These are phyloP conservation scores for Psettodes erumei DNA, from an alignment of 2,113 vertebrate genomes.

Conservation along the genomic window DNA sequence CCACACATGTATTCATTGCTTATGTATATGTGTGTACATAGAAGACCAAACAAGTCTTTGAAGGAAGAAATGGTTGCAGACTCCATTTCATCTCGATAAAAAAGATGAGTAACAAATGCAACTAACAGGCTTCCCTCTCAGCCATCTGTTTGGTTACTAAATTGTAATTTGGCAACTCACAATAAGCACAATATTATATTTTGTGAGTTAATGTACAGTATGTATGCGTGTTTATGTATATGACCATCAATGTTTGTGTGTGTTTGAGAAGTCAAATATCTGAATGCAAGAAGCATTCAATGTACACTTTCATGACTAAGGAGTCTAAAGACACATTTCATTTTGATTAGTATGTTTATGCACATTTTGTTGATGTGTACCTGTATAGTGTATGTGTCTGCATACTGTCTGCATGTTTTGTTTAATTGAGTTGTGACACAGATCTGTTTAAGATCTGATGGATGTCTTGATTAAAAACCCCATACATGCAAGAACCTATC, in stretches of 20 bases:
- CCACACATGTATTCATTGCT: not conserved
- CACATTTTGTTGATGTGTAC: no score
- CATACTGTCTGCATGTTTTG: constrained; percentile 5
- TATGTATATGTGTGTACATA: not conserved
- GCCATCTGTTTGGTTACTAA: constrained; percentile 49
- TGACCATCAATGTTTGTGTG: not conserved
- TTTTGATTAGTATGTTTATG: not conserved
- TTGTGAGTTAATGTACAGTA: constrained; percentile 1
- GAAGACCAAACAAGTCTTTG: constrained; percentile 25
- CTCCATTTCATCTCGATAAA: constrained; percentile 41
- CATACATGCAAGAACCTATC: not conserved
- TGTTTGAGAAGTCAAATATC: constrained; percentile 1
- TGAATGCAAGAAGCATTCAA: not conserved
- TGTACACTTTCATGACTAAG: no score
- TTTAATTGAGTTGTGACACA: not conserved
- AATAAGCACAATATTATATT: constrained; percentile 10
- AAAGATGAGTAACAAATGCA: constrained; percentile 53
- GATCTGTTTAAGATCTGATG: constrained; percentile 1
- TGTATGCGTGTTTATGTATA: not conserved
- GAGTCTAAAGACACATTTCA: no score
- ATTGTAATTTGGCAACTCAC: constrained; percentile 27
- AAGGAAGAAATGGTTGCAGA: constrained; percentile 45
- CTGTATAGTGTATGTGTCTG: no score
- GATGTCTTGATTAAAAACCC: no score
- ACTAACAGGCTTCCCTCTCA: constrained; percentile 42